These are phyloP conservation scores for Dinocampus coccinellae DNA, from an alignment of 2,888 invertebrate genomes.

Conservation along the genomic window DNA sequence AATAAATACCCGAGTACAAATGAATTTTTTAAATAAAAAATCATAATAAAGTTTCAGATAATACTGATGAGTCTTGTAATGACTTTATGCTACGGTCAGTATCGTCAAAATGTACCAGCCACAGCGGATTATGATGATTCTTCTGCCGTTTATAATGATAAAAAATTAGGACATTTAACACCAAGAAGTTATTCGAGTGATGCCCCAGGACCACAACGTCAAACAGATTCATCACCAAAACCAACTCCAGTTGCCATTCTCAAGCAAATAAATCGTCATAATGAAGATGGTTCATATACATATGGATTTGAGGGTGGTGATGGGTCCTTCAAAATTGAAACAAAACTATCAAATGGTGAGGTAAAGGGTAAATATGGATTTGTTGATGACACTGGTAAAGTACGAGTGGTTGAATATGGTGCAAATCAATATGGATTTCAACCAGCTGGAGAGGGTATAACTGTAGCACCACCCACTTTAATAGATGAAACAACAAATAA, in stretches of 20 bases:
- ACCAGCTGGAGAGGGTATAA: slow-evolving; percentile 88
- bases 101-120: slow-evolving; percentile 52
- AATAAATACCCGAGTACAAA: neutral
- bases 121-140: slow-evolving; percentile 67
- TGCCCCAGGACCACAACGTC: slow-evolving; percentile 66
- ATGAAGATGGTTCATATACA: slow-evolving; percentile 91
- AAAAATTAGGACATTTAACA: slow-evolving; percentile 59
- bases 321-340: slow-evolving; percentile 91
- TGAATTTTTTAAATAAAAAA: neutral
- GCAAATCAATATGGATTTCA: slow-evolving; percentile 91
- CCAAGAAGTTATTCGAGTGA: slow-evolving; percentile 70
- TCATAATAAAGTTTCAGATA: slow-evolving; percentile 54
- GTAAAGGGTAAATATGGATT: slow-evolving; percentile 93
- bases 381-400: slow-evolving; percentile 85
- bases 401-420: slow-evolving; percentile 88
- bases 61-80: slow-evolving; percentile 68
- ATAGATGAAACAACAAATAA: slow-evolving; percentile 68
- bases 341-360: slow-evolving; percentile 84
- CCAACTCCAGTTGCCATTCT: slow-evolving; percentile 82
- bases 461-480: slow-evolving; percentile 74
- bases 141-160: slow-evolving; percentile 63
- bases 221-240: slow-evolving; percentile 66
- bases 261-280: slow-evolving; percentile 91
- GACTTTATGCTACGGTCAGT: slow-evolving; percentile 70
- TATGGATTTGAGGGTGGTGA: slow-evolving; percentile 91